A percentile compares a stretch with the other conserved stretches of the same genome.
Conservation (phyloP, 2,888 invertebrate genomes). For the Hipparchia sbordonii region DNA sequence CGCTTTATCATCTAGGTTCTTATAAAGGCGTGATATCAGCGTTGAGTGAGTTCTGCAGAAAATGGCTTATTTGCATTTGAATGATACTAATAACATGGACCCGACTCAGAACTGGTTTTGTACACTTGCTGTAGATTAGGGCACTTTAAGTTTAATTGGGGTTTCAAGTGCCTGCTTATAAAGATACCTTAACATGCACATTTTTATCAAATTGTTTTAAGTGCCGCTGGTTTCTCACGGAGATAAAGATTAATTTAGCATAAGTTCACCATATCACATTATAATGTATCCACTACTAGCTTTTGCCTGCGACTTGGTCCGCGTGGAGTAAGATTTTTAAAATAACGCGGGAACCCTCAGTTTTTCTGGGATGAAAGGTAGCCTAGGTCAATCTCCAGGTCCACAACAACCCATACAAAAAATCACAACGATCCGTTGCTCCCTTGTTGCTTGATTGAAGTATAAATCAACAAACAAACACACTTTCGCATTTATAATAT, state of each 20-base stretch:
- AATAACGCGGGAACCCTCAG: too few relatives aligned
- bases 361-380: too few relatives aligned
- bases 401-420: too few relatives aligned
- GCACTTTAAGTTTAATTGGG: constrained; percentile 32
- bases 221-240: constrained; percentile 25
- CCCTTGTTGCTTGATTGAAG: too few relatives aligned
- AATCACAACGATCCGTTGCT: too few relatives aligned
- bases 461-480: too few relatives aligned
- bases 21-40: constrained; percentile 63
- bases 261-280: background rate
- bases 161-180: constrained; percentile 27
- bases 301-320: too few relatives aligned
- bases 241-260: constrained; percentile 2
- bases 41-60: constrained; percentile 63
- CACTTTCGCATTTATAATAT: too few relatives aligned
- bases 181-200: constrained; percentile 27
- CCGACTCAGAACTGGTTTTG: constrained; percentile 52
- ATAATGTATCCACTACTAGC: too few relatives aligned
- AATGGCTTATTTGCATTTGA: constrained; percentile 75
- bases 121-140: constrained; percentile 39
- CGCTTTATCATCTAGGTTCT: constrained; percentile 50
- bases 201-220: constrained; percentile 28
- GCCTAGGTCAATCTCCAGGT: too few relatives aligned
- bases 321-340: too few relatives aligned
- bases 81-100: constrained; percentile 71